Evolutionary conservation across 2,797 vertebrate species (phyloP).

Genomic region (Bovichtus variegatus): DNA sequence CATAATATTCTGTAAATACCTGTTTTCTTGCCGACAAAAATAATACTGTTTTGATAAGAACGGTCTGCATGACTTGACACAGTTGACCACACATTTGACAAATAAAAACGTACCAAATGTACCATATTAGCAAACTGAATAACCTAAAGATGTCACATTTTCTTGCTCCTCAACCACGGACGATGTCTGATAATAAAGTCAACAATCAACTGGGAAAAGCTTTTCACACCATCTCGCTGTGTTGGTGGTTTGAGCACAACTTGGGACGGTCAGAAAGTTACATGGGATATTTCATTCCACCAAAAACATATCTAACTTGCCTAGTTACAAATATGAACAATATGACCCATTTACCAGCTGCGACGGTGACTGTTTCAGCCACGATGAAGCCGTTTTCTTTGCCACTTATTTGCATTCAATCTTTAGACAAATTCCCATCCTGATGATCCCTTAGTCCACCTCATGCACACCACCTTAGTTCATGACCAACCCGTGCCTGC

Average conservation of each 20-base stretch:
- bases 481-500: conserved; percentile 11
- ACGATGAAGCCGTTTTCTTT: conserved; percentile 7
- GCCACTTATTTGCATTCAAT: conserved; percentile 6
- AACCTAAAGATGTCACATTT: conserved; percentile 25
- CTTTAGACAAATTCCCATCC: conserved; percentile 1
- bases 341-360: conserved; percentile 25
- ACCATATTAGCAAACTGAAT: conserved; percentile 36
- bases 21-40: conserved; percentile 62
- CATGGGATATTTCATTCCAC: conserved; percentile 33
- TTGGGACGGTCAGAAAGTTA: conserved; percentile 18
- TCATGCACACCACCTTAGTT: conserved; percentile 12
- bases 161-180: conserved; percentile 32
- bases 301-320: conserved; percentile 17
- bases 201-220: conserved; percentile 6
- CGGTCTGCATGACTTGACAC: conserved; percentile 52
- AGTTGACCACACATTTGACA: conserved; percentile 55
- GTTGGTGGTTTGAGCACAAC: conserved; percentile 14
- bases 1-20: conserved; percentile 52
- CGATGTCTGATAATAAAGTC: conserved; percentile 5
- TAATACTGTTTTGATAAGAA: conserved; percentile 75
- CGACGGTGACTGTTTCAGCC: conserved; percentile 18
- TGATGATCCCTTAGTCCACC: neutral
- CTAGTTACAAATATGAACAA: conserved; percentile 22
- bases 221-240: conserved; percentile 13
- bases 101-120: conserved; percentile 55